phyloP scores from a whole-genome alignment of 2,113 vertebrate genomes.

The Vireo altiloquus region DNA sequence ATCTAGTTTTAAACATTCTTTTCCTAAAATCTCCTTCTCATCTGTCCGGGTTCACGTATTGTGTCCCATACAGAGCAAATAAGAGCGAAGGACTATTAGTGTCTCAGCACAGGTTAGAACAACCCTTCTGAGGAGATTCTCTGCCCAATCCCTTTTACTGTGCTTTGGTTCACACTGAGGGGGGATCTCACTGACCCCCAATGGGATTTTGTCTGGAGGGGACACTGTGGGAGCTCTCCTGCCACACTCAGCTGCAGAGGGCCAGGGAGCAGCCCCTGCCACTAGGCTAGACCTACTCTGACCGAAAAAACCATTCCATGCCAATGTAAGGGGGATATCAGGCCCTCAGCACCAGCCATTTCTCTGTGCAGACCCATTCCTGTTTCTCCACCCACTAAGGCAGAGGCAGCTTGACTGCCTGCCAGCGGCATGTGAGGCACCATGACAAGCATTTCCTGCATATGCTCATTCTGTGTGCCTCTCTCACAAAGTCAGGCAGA shows the following conservation, averaged over 20 bases:
- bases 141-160: not conserved
- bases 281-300: not conserved
- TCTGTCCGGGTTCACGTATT: fast-evolving
- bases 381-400: not conserved
- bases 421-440: not conserved
- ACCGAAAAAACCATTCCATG: not conserved
- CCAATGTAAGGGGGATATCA: fast-evolving
- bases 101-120: not conserved
- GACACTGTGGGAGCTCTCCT: not conserved
- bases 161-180: fast-evolving
- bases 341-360: not conserved
- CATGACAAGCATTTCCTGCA: not conserved
- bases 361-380: not conserved
- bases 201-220: not conserved
- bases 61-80: fast-evolving
- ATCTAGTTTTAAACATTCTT: not conserved
- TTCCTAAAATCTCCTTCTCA: not conserved
- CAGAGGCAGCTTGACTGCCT: not conserved
- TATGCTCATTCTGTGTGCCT: not conserved
- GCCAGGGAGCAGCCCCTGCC: not conserved
- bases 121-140: not conserved
- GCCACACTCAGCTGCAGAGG: not conserved
- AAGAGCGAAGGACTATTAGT: not conserved
- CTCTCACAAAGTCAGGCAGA: not conserved
- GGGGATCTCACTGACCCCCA: fast-evolving